A percentile compares a stretch with the other conserved stretches of the same genome.
Evolutionary conservation across 2,888 invertebrate genomes (phyloP).

Genomic region (Ichneumoninae sp.): DNA sequence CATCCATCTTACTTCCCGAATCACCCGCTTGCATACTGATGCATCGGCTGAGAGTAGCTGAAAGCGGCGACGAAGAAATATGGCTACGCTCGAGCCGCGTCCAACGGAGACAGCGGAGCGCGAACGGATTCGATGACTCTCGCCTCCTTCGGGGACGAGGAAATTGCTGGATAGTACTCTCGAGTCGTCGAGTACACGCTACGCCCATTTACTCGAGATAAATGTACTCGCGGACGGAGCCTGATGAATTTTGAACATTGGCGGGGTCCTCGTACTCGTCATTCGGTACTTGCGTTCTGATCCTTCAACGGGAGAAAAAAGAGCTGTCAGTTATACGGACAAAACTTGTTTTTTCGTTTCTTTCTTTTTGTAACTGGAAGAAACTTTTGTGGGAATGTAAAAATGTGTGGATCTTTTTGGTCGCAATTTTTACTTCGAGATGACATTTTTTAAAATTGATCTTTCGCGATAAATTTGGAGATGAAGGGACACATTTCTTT

Average conservation of each 20-base stretch:
- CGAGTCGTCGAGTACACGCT: constrained; percentile 10
- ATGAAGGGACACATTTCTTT: no score
- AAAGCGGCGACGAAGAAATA: constrained; percentile 46
- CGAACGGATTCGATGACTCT: constrained; percentile 61
- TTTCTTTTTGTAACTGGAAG: no score
- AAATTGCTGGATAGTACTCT: constrained; percentile 45
- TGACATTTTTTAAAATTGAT: no score
- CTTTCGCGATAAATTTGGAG: no score
- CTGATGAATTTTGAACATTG: not conserved
- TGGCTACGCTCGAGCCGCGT: constrained; percentile 38
- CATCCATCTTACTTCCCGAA: constrained; percentile 68
- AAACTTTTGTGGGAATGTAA: no score
- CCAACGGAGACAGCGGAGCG: constrained; percentile 18
- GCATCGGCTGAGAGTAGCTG: constrained; percentile 59
- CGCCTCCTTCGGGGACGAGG: constrained; percentile 52
- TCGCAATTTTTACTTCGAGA: no score
- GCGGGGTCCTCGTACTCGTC: not conserved
- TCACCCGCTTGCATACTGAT: constrained; percentile 77
- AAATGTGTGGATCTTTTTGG: no score
- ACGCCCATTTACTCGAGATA: not conserved
- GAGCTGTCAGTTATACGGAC: no score
- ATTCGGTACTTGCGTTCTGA: not conserved
- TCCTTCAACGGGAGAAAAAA: no score
- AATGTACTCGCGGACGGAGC: not conserved
- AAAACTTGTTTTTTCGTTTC: no score